phyloP scores from a whole-genome alignment of 2,113 vertebrate genomes.

The Herpailurus yagouaroundi region DNA sequence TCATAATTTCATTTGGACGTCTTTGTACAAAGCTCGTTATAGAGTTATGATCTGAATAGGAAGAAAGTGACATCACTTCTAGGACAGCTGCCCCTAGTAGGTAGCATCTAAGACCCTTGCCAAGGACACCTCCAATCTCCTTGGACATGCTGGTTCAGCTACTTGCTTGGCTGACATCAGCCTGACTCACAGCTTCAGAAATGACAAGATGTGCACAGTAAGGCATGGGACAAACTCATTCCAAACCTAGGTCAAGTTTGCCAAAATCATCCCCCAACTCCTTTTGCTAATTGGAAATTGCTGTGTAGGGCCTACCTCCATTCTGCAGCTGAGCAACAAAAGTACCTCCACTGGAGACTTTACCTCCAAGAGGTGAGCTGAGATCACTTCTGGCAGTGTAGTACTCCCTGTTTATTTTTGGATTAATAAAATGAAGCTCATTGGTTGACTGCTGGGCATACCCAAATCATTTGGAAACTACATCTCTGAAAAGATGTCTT shows the following conservation, averaged over 20 bases:
- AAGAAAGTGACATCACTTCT: conserved; percentile 63
- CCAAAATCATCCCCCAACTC: conserved; percentile 35
- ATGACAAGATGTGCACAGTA: conserved; percentile 66
- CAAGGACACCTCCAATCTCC: conserved; percentile 64
- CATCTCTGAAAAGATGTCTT: conserved; percentile 13
- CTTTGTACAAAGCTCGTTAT: background rate
- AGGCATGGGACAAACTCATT: conserved; percentile 41
- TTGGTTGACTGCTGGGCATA: conserved; percentile 35
- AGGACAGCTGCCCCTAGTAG: conserved; percentile 66
- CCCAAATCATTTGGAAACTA: conserved; percentile 35
- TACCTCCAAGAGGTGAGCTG: conserved; percentile 43
- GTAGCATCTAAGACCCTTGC: conserved; percentile 56
- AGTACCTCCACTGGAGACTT: conserved; percentile 17
- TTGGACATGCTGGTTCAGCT: conserved; percentile 63
- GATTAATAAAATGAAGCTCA: conserved; percentile 60
- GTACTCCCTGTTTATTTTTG: conserved; percentile 72
- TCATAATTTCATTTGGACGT: background rate
- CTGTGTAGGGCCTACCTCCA: conserved; percentile 36
- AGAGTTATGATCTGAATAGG: background rate
- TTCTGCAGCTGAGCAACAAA: background rate
- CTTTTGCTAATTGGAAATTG: conserved; percentile 61
- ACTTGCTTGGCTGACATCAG: conserved; percentile 61
- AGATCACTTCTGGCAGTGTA: conserved; percentile 65
- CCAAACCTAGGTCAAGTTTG: conserved; percentile 33
- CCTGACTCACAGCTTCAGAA: conserved; percentile 67